Base-by-base conservation (phyloP, 2,797 vertebrate genomes). In the Dryobates pubescens region DNA sequence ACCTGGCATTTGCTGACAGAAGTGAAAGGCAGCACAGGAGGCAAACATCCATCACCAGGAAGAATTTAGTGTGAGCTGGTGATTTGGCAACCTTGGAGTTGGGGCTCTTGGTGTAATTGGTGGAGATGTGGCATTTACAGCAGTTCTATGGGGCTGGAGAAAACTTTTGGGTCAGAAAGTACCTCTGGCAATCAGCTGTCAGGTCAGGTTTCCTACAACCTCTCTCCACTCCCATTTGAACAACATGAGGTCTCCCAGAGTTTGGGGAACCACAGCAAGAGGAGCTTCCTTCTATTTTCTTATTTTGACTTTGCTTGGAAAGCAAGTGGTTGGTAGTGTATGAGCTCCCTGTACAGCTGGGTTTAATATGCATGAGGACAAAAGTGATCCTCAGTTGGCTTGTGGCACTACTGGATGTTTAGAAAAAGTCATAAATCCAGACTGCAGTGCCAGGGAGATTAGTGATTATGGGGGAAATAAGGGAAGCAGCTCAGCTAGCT, bases 381-480 rank as follows among this genome's bases (percentile, higher is more conserved):
- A 82, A 82, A 94, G 26, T 61, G 49, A 77, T 84, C 69, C 67
- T 91, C 92, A 86, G 80, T 49, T 94, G 81, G 77, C 53, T 82
- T 20, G 10, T 84, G 90, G 61, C 78, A 73, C 82, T 88, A 67
- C 78, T 49, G 59, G 53, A 65, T 63, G 49, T 32, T 91, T 65
- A 69, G 34, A n/a, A 81, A 59, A 93, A 93, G 47, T 70, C 80
- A 88, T 83, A 91, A 94, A 88, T 91, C 61, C 38, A 69, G 12
- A 13, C 38, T 78, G 67, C 23, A 83, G 56, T 70, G 59, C 41
- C 27, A 65, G 61, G 11, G 29, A 83, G 88, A 90, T 56, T 24
- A 86, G 57, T 1, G 4, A 75, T 88, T 67, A 59, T 63, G 34
- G 27, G 1, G 6, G 36, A 67, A 89, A 53, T 4, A 13, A 78